Evolutionary conservation across 2,113 vertebrate species (phyloP), one percentile per base, ranked within the genome.

Genomic region (Rhegmatorhina hoffmannsi): DNA sequence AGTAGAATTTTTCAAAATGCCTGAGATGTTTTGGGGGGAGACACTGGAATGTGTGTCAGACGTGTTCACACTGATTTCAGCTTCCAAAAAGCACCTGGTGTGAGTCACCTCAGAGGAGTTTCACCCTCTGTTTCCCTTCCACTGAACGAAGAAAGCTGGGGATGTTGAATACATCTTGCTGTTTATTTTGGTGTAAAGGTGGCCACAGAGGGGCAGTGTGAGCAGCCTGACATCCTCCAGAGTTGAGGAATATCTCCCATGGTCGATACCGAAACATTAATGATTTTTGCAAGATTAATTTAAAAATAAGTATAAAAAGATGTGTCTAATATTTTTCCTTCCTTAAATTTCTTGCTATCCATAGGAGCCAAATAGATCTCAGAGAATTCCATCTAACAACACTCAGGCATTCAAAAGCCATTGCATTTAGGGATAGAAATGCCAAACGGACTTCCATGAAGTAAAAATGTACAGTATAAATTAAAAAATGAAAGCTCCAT

Each of bases 141-240:
- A 5, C 8, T 17, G 38, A 33, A 2, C 8, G 55, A 11, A 46
- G 36, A 38, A 5, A 68, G 58, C 46, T 25, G 43, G 15, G 29
- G 76, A 33, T 14, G 50, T 2, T 19, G 8, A 14, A 55, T 6
- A 2, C 9, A 2, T 20, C 8, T 3, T 21, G 15, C 13, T 31
- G 24, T n/a, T 21, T 5, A 10, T 29, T 3, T 0, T 0, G 63
- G 15, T 38, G 55, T 1, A 23, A 8, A 3, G 38, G 50, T 26
- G 80, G 52, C 93, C 94, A 93, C 83, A 12, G 3, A 87, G 93
- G 92, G 96, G 90, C 94, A 89, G 66, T 85, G 66, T 96, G 87
- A 89, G 23, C 90, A 95, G 79, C 46, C 66, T 23, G 4, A 77
- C 72, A 1, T 12, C 46, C 43, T 36, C 25, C 2, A 3, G 6